Evolutionary conservation across 2,797 vertebrate genomes (phyloP).

Genomic region (Florisuga fusca): DNA sequence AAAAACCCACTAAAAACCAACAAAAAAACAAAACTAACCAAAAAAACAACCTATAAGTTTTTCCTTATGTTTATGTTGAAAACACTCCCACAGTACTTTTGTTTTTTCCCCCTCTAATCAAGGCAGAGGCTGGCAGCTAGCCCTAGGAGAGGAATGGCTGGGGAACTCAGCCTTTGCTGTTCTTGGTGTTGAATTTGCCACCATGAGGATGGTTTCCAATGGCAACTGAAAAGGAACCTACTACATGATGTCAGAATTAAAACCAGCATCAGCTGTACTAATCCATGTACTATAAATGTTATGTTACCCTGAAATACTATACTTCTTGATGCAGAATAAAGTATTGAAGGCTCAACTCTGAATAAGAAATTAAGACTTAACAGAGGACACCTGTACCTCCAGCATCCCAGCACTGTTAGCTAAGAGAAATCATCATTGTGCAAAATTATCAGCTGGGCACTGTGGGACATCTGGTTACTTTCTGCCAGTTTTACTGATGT

Average conservation of each 20-base stretch:
- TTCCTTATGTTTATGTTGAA: no score
- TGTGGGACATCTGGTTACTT: not conserved
- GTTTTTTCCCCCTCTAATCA: accelerated
- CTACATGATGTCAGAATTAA: not conserved
- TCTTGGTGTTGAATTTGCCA: not conserved
- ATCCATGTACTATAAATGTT: not conserved
- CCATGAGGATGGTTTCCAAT: accelerated
- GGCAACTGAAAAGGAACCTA: not conserved
- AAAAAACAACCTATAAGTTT: no score
- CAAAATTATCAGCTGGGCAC: not conserved
- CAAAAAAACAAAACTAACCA: no score
- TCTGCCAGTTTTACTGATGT: not conserved
- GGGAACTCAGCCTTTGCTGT: not conserved
- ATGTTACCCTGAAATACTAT: not conserved
- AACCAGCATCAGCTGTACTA: not conserved
- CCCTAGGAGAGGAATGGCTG: not conserved
- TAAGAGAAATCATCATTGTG: not conserved
- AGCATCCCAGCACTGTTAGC: not conserved
- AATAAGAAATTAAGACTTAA: not conserved
- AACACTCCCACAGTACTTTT: not conserved
- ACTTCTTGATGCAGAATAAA: not conserved
- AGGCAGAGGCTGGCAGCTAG: not conserved
- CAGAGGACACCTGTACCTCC: not conserved
- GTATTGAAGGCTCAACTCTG: not conserved
- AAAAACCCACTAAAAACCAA: no score